These are phyloP conservation scores for Clarias magur DNA, from an alignment of 2,113 vertebrate genomes.

Conservation along the genomic window DNA sequence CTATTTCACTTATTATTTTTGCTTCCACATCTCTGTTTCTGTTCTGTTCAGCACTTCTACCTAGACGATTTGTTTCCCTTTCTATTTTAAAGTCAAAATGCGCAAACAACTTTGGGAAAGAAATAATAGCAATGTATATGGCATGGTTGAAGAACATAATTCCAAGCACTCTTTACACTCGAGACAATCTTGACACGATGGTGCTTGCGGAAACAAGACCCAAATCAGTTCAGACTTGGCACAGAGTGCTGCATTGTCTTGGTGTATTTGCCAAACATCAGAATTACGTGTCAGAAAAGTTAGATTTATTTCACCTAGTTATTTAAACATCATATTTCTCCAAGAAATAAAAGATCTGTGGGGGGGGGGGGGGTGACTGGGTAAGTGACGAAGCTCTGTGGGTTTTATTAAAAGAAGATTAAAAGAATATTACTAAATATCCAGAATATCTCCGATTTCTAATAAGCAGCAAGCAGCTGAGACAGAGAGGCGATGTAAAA, in stretches of 20 bases:
- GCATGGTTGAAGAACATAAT: not conserved
- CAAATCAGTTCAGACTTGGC: conserved; percentile 43
- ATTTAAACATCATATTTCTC: conserved; percentile 50
- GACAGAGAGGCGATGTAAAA: conserved; percentile 71
- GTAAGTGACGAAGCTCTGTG: conserved; percentile 23
- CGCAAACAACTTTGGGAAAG: not conserved
- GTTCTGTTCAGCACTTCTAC: conserved; percentile 33
- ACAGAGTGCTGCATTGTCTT: conserved; percentile 32
- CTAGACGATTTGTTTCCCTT: conserved; percentile 19
- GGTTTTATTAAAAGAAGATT: conserved; percentile 46
- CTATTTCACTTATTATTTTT: conserved; percentile 29
- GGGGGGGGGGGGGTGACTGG: not conserved
- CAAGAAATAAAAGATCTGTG: not conserved
- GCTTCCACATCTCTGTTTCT: conserved; percentile 48
- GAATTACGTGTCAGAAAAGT: conserved; percentile 64
- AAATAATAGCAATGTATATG: not conserved
- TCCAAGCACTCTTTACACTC: not conserved
- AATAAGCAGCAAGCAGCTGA: conserved; percentile 77
- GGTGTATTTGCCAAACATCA: conserved; percentile 41
- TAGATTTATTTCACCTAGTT: conserved; percentile 61
- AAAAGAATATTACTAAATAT: conserved; percentile 45
- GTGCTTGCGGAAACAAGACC: conserved; percentile 3
- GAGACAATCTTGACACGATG: not conserved
- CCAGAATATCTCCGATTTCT: conserved; percentile 71
- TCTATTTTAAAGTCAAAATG: not conserved